Evolutionary conservation across 1,140 invertebrate genomes (phyloP), one percentile per base, ranked within the genome.

Genomic region (Trissolcus basalis): DNA sequence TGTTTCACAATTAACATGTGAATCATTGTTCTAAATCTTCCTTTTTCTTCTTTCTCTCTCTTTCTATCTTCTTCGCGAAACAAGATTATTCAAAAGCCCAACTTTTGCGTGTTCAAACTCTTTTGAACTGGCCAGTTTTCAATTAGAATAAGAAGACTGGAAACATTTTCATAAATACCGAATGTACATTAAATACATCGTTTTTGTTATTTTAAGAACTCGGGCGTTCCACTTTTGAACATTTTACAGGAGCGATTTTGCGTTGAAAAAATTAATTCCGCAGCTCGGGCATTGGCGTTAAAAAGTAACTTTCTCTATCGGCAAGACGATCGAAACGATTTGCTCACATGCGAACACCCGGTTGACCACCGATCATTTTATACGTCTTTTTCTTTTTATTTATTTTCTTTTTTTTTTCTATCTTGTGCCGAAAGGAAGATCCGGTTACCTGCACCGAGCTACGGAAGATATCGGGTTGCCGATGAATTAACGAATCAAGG

Each of bases 401-500:
- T 6, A 27, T 27, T 36, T 50, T 58, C 56, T 75, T 67, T 48
- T n/a, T n/a, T n/a, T n/a, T n/a, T n/a, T n/a, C n/a, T n/a, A n/a
- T 63, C 33, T 49, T 73, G 49, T 48, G 61, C 71, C 65, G 55
- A 58, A 76, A 72, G 53, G 63, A 77, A 78, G 80, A 65, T 81
- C 76, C 68, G 81, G 74, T 83, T 83, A 82, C 77, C 59, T 72
- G 71, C 49, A 71, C 67, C 61, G 64, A 43, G 73, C 41, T 70
- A 67, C 76, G 71, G 54, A 63, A 73, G 76, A 76, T 81, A 83
- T 82, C 74, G 79, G 69, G 69, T 80, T 69, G 44, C 80, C 69
- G 59, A 41, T 13, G 54, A 58, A 43, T 50, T 76, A 53, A 41
- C 69, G 50, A 64, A 79, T 72, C 77, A 79, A 79, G 72, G 67